A percentile compares a stretch with the other conserved stretches of the same genome.
Conservation (phyloP, 2,888 invertebrate species). For the Daptonema setosum region DNA sequence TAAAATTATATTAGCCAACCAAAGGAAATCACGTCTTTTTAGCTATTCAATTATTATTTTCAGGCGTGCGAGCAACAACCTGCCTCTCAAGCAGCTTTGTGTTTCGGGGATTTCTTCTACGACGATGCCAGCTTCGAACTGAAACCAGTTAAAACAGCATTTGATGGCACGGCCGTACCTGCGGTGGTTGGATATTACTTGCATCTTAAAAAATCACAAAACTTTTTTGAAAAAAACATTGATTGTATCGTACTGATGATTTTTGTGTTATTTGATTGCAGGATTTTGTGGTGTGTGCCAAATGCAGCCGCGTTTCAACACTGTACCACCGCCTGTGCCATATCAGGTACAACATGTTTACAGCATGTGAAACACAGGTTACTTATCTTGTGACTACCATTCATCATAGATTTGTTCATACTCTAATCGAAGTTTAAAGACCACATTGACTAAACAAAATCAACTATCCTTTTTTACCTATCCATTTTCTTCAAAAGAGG, state of each 20-base stretch:
- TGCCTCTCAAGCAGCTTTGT: not conserved
- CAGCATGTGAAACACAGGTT: slow-evolving; percentile 3
- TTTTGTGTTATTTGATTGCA: not conserved
- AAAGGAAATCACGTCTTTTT: not conserved
- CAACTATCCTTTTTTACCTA: too few relatives aligned
- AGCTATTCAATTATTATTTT: not conserved
- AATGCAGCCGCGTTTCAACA: slow-evolving; percentile 1
- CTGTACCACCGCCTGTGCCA: slow-evolving; percentile 6
- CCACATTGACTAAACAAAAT: too few relatives aligned
- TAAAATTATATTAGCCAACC: too few relatives aligned
- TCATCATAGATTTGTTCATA: too few relatives aligned
- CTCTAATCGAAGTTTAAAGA: too few relatives aligned
- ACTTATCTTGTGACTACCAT: too few relatives aligned
- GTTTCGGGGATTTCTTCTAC: slow-evolving; percentile 4
- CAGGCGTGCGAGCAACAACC: slow-evolving; percentile 2
- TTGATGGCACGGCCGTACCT: slow-evolving; percentile 4
- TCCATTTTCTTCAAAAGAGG: too few relatives aligned
- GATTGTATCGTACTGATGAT: too few relatives aligned
- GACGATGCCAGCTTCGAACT: slow-evolving; percentile 2
- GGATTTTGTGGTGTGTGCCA: slow-evolving; percentile 5
- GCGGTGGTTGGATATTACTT: slow-evolving; percentile 1
- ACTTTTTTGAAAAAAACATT: not conserved
- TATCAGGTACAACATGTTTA: slow-evolving; percentile 5
- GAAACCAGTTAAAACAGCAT: not conserved
- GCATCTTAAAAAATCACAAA: not conserved